Percentiles rank a stretch among this genome's conserved stretches.
phyloP scores from a whole-genome alignment of 2,113 vertebrate genomes.

The Arvicanthis niloticus region DNA sequence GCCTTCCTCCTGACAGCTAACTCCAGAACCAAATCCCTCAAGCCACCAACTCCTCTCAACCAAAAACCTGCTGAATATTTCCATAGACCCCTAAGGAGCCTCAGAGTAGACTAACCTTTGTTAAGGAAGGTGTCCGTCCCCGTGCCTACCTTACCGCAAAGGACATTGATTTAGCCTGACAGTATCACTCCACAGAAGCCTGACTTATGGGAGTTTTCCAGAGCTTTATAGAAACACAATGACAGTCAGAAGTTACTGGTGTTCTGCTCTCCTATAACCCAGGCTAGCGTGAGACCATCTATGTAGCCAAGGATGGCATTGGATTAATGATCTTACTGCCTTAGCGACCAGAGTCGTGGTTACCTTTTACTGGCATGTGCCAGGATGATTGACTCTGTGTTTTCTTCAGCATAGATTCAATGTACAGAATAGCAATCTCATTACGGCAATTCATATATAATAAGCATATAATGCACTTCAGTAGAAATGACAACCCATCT shows the following conservation, averaged over 20 bases:
- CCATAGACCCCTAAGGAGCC: background rate
- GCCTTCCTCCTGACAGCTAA: background rate
- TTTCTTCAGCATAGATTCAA: background rate
- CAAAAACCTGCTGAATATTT: background rate
- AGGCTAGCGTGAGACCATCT: background rate
- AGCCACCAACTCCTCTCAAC: background rate
- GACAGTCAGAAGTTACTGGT: background rate
- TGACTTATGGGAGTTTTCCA: background rate
- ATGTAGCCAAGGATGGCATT: background rate
- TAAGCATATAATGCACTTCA: background rate
- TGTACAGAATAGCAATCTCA: no score
- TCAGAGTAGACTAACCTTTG: rapidly evolving
- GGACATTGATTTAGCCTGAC: background rate
- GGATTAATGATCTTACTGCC: background rate
- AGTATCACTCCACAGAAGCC: background rate
- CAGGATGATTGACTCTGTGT: background rate
- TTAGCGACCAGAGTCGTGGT: background rate
- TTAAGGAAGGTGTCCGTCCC: background rate
- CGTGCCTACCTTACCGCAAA: rapidly evolving
- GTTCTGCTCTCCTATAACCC: background rate
- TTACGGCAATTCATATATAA: background rate
- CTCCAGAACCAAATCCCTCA: background rate
- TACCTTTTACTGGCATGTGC: background rate
- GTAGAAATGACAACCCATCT: background rate
- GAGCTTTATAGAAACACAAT: background rate